Conservation (phyloP, 53 echinoderm and acorn worm species). For the Echinometra lucunter region DNA sequence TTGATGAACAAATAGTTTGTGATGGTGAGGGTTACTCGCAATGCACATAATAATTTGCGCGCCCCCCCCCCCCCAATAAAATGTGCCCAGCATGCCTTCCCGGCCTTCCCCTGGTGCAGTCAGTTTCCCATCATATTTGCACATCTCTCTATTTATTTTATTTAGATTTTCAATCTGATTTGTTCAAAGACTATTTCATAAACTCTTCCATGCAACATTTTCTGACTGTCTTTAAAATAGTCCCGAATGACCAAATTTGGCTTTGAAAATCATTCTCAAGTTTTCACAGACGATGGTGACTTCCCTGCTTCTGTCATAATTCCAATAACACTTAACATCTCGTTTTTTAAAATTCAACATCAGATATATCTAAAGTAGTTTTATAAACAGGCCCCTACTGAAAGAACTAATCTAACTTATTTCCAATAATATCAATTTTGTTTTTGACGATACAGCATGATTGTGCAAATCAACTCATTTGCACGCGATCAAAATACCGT, state of each 20-base stretch:
- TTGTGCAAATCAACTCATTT: not conserved
- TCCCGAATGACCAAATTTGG: not conserved
- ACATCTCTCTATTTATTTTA: too few species aligned
- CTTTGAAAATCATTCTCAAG: not conserved
- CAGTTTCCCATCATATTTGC: too few species aligned
- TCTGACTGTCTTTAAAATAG: not conserved
- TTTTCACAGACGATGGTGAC: not conserved
- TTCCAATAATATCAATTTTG: not conserved
- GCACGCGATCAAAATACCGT: not conserved
- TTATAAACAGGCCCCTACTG: not conserved
- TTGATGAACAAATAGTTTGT: too few species aligned
- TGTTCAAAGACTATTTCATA: not conserved
- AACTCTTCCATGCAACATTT: not conserved
- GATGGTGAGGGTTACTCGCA: too few species aligned
- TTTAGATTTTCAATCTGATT: too few species aligned
- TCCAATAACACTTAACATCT: not conserved
- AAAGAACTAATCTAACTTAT: not conserved
- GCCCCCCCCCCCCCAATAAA: too few species aligned
- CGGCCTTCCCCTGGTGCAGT: too few species aligned
- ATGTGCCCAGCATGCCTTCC: too few species aligned
- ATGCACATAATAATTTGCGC: too few species aligned
- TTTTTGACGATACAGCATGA: not conserved
- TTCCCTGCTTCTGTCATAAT: not conserved
- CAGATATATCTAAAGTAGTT: not conserved
- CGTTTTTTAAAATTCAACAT: not conserved